Base-by-base conservation (phyloP, 2,888 invertebrate genomes). In the Ypsolopha sequella region DNA sequence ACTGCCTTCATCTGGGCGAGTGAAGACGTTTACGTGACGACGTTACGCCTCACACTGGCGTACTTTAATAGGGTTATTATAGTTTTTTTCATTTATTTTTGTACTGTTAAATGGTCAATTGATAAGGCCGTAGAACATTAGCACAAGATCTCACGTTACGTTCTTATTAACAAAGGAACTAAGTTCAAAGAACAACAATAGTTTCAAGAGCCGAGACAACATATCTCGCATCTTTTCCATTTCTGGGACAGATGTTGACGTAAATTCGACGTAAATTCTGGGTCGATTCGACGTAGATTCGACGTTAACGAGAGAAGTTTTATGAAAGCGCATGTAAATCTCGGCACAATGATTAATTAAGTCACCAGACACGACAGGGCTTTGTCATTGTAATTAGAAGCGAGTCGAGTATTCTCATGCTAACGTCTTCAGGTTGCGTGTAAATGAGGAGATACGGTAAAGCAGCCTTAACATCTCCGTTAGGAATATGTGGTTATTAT, bases 281-380 rank as follows among this genome's bases (percentile, higher is more conserved):
- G 24, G 24, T 24, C 24, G 24, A 24, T 24, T 4, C 24, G 67
- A 81, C 80, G 80, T 76, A 75, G 80, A 80, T 81, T 73, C 65
- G 60, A 61, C 11, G 47, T n/a, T 70, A 70, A 74, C 71, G 65
- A 66, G 65, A 58, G 60, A 68, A 74, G 67, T 70, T 73, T 69
- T 64, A 68, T 71, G 68, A 70, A 73, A 64, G 66, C 63, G 66
- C 66, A 79, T 78, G 79, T 72, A 76, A 77, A 80, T 80, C 75
- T 78, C 71, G 76, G 75, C 68, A 76, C 78, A 80, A 80, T 80
- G 80, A 84, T 80, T 81, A 82, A 82, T 84, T 80, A 78, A 81
- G 72, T 76, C 76, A 64, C 63, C 65, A 65, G 71, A 75, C 41
- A 6, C 47, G 47, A 33, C 6, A 33, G 1, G 38, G 2, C 11